Evolutionary conservation across 2,113 vertebrate genomes (phyloP).

Genomic region (Nibea coibor): DNA sequence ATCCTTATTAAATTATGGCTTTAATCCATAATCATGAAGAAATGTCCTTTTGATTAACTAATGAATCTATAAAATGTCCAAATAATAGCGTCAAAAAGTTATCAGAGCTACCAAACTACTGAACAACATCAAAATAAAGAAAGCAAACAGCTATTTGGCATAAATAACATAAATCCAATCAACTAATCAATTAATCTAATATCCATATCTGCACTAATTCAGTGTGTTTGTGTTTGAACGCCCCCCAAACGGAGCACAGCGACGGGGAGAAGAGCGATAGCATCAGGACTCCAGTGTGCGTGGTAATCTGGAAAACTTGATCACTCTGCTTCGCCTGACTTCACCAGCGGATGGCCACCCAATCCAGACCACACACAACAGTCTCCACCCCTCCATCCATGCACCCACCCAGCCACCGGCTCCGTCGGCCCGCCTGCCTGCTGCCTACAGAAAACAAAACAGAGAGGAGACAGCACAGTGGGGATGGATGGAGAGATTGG

Average conservation of each 20-base stretch:
- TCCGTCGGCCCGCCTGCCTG: not conserved
- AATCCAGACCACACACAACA: conserved; percentile 67
- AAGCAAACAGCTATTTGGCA: not conserved
- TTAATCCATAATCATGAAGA: not conserved
- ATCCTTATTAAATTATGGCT: not conserved
- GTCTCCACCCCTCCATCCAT: conserved; percentile 19
- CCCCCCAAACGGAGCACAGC: not conserved
- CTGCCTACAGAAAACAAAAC: conserved; percentile 61
- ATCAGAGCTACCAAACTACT: not conserved
- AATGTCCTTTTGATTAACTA: not conserved
- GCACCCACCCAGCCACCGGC: too few species aligned
- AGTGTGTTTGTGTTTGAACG: not conserved
- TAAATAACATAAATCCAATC: not conserved
- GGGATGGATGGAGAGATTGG: conserved; percentile 63
- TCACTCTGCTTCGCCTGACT: conserved; percentile 62
- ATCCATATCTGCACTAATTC: not conserved
- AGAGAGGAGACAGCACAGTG: conserved; percentile 58
- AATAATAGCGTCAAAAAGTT: not conserved
- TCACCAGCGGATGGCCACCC: conserved; percentile 68
- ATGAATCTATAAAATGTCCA: not conserved
- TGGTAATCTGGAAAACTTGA: conserved; percentile 60
- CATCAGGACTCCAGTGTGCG: conserved; percentile 61
- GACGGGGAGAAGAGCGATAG: conserved; percentile 37
- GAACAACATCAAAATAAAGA: conserved; percentile 1
- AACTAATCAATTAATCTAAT: not conserved